Evolutionary conservation across 2,113 vertebrate species (phyloP).

Genomic region (mouse (Mus musculus)): DNA sequence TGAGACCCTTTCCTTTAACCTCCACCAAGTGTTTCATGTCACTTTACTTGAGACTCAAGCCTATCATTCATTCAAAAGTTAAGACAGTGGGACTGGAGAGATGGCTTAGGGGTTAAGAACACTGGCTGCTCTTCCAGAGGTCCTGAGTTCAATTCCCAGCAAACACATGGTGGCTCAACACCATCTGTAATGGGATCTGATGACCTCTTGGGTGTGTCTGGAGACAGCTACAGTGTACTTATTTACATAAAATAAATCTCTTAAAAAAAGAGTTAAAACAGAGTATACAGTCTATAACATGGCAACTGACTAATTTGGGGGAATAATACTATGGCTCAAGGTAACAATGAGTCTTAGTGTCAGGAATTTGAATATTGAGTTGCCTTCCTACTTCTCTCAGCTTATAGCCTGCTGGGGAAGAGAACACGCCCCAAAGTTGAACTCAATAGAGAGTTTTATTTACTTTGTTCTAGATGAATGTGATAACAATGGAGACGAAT

Average conservation of each 20-base stretch:
- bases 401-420: neutral
- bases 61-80: neutral
- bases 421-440: neutral
- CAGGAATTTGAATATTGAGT: neutral
- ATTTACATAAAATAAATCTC: too few relatives aligned
- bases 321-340: neutral
- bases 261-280: neutral
- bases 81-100: neutral
- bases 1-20: neutral
- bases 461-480: neutral
- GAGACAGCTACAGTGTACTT: too few relatives aligned
- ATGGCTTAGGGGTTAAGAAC: too few relatives aligned
- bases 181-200: too few relatives aligned
- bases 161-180: too few relatives aligned
- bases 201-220: too few relatives aligned
- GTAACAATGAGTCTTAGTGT: neutral
- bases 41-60: neutral
- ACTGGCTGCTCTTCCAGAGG: too few relatives aligned
- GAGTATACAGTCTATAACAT: neutral
- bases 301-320: neutral
- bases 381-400: neutral
- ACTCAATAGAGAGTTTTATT: neutral
- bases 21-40: neutral
- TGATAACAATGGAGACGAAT: neutral
- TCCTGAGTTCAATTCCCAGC: too few relatives aligned